These are phyloP conservation scores for Myotis davidii DNA, from an alignment of 2,113 vertebrate species.

Conservation along the genomic window DNA sequence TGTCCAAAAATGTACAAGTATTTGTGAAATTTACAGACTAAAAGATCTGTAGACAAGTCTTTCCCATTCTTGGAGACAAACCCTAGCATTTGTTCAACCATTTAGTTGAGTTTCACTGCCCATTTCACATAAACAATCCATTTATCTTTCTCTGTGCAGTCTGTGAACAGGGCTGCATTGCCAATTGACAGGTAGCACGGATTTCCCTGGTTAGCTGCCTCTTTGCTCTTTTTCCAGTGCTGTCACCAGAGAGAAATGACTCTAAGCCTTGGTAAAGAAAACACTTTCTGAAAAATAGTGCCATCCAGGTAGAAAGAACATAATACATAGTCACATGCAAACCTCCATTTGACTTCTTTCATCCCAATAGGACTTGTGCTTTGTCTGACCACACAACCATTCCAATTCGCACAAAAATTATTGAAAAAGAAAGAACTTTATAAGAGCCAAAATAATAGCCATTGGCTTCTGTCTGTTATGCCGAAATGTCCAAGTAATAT, in stretches of 20 bases:
- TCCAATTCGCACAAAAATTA: not conserved
- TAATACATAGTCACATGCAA: not conserved
- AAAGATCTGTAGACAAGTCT: constrained; percentile 56
- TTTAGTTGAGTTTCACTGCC: constrained; percentile 85
- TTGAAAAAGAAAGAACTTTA: not conserved
- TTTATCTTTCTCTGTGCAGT: constrained; percentile 82
- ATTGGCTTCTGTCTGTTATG: not conserved
- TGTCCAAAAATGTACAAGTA: not conserved
- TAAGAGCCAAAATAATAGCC: not conserved
- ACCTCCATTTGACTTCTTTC: not conserved
- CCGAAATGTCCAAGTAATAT: not conserved
- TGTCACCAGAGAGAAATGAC: constrained; percentile 79
- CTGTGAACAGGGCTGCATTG: constrained; percentile 76
- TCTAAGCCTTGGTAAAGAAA: constrained; percentile 6
- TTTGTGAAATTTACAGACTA: constrained; percentile 56
- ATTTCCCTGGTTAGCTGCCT: constrained; percentile 79
- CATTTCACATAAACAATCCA: constrained; percentile 78
- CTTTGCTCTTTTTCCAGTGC: constrained; percentile 62
- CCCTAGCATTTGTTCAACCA: constrained; percentile 29
- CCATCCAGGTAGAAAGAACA: constrained; percentile 15
- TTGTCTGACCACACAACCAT: not conserved
- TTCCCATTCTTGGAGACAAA: constrained; percentile 70
- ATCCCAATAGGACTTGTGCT: not conserved
- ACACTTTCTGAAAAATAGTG: constrained; percentile 47
- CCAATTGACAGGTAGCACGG: constrained; percentile 80